Evolutionary conservation across 1,140 invertebrate genomes (phyloP).

Genomic region (Halesus radiatus): DNA sequence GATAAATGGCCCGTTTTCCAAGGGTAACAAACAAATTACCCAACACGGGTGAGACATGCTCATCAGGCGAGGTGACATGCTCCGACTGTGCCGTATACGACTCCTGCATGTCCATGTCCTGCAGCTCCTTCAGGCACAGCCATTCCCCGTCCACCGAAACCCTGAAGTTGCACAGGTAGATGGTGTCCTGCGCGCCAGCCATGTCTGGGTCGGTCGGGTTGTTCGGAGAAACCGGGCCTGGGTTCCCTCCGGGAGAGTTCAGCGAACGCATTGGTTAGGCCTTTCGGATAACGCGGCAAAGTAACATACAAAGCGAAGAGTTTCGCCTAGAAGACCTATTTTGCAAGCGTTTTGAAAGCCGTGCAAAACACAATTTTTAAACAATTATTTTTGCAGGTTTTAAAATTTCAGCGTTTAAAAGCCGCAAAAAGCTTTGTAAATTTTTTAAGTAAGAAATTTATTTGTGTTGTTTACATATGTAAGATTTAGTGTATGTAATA

Average conservation of each 20-base stretch:
- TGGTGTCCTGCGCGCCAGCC: slow-evolving; percentile 93
- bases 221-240: slow-evolving; percentile 9
- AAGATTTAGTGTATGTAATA: no score
- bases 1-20: no score
- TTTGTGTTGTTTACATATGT: no score
- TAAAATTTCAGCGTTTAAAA: no score
- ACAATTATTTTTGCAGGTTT: no score
- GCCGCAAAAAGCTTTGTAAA: no score
- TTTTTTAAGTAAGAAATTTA: no score
- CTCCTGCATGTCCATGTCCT: slow-evolving; percentile 88
- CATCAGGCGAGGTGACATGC: slow-evolving; percentile 71
- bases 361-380: no score
- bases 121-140: slow-evolving; percentile 95
- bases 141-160: slow-evolving; percentile 97
- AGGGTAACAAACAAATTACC: slow-evolving; percentile 58
- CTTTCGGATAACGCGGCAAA: slow-evolving; percentile 37
- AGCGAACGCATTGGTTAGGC: slow-evolving; percentile 51
- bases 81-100: slow-evolving; percentile 73
- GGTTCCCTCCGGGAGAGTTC: slow-evolving; percentile 41
- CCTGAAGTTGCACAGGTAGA: slow-evolving; percentile 97
- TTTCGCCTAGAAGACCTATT: slow-evolving; percentile 12
- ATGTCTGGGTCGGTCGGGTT: slow-evolving; percentile 69
- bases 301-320: slow-evolving; percentile 43
- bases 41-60: slow-evolving; percentile 69
- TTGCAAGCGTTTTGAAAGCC: neutral